These are phyloP conservation scores for Tadarida brasiliensis DNA, from an alignment of 2,797 vertebrate genomes.

Conservation along the genomic window DNA sequence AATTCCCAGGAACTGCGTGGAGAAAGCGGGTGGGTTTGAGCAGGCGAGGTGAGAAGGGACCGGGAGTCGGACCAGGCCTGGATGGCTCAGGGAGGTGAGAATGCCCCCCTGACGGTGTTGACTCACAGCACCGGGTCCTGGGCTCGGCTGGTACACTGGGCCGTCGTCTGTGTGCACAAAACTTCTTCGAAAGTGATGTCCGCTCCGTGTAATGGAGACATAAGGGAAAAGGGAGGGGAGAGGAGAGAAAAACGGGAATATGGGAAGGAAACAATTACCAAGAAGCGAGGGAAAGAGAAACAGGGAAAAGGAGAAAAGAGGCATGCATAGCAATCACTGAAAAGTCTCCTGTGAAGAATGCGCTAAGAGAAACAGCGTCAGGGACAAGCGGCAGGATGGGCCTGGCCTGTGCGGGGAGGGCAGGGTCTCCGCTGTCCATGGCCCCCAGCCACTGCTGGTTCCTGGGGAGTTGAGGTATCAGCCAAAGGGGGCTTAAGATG, in stretches of 20 bases:
- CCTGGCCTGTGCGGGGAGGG: neutral
- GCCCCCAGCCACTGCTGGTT: neutral
- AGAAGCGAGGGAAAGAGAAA: neutral
- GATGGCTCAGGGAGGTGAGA: neutral
- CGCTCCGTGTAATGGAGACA: neutral
- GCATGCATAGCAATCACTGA: neutral
- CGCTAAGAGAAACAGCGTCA: rapidly evolving
- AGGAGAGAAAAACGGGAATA: neutral
- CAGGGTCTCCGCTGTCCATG: rapidly evolving
- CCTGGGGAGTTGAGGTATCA: neutral
- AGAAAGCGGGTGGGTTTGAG: neutral
- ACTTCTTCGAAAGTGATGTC: neutral
- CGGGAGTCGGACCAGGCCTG: neutral
- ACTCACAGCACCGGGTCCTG: rapidly evolving
- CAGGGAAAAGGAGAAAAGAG: neutral
- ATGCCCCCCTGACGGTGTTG: rapidly evolving
- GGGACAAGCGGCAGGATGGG: rapidly evolving
- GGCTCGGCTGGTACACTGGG: neutral
- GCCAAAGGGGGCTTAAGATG: neutral
- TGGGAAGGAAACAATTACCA: neutral
- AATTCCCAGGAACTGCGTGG: rapidly evolving
- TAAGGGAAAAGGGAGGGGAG: neutral
- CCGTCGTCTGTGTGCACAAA: neutral
- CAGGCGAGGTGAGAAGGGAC: neutral
- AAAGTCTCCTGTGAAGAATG: neutral